Evolutionary conservation across 1,140 invertebrate genomes (phyloP).

Genomic region (Drosophila triauraria): DNA sequence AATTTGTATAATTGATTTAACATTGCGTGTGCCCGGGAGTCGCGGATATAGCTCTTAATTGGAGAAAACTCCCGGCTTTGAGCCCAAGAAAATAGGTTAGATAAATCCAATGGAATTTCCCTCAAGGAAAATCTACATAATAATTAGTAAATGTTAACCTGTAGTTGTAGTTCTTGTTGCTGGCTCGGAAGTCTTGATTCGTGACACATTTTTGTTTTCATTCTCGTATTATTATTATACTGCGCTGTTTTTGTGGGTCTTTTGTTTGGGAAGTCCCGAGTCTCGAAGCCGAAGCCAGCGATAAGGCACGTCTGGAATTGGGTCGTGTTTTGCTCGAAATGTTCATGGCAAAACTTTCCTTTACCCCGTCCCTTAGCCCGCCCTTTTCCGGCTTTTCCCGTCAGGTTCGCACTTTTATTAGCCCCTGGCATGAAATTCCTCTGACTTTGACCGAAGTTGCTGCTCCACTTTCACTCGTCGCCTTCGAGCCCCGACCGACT

Average conservation of each 20-base stretch:
- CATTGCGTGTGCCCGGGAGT: slow-evolving; percentile 57
- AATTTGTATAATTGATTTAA: slow-evolving; percentile 81
- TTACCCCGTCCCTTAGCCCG: background rate
- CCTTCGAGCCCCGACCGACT: background rate
- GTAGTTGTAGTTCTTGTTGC: slow-evolving; percentile 1
- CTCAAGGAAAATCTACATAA: slow-evolving; percentile 39
- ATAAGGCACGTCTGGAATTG: slow-evolving; percentile 80
- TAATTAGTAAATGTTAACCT: slow-evolving; percentile 47
- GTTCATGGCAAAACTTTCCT: slow-evolving; percentile 44
- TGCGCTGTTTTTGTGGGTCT: slow-evolving; percentile 22
- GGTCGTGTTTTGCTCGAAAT: slow-evolving; percentile 61
- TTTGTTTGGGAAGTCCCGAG: slow-evolving; percentile 41
- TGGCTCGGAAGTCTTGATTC: slow-evolving; percentile 30
- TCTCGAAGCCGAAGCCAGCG: slow-evolving; percentile 35
- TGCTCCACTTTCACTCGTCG: slow-evolving; percentile 29
- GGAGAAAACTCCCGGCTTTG: slow-evolving; percentile 22
- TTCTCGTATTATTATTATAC: slow-evolving; percentile 52
- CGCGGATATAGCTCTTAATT: slow-evolving; percentile 64
- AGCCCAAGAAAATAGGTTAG: slow-evolving; percentile 15
- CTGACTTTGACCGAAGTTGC: slow-evolving; percentile 40
- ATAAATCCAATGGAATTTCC: slow-evolving; percentile 29
- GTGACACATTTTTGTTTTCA: slow-evolving; percentile 55
- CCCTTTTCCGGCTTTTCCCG: slow-evolving; percentile 16
- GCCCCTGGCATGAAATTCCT: slow-evolving; percentile 69
- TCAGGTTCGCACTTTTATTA: slow-evolving; percentile 70